Evolutionary conservation across 2,888 invertebrate genomes (phyloP), one percentile per base, ranked within the genome.

Genomic region (Pachliopta kotzebuea): DNA sequence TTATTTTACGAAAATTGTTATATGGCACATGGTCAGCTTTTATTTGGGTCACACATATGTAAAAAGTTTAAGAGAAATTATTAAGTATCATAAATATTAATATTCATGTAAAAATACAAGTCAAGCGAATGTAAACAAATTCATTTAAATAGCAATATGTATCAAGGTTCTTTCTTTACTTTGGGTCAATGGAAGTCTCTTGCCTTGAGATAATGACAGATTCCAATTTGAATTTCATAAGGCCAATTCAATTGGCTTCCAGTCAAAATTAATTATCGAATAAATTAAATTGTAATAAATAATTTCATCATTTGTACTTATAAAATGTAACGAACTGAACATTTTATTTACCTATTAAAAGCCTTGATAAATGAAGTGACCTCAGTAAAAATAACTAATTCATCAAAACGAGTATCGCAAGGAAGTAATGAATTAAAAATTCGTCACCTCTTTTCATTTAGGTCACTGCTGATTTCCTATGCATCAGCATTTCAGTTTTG

Each of bases 21-120:
- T 72, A 76, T 74, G 75, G 78, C 78, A 79, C 78, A 65, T 70
- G 67, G 69, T 72, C 42, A 66, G 70, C 26, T 68, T 52, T 52
- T 23, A 21, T 21, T 20, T 9, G 7, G 21, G n/a, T n/a, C n/a
- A n/a, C n/a, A 21, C 11, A 52, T 3, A n/a, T 21, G n/a, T n/a
- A n/a, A 21, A 49, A 37, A 14, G 11, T n/a, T n/a, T 45, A n/a
- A 45, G 21, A 52, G 9, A n/a, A 2, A 23, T 21, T 9, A 7
- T n/a, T 9, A 21, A 9, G 14, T 3, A 14, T 21, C 23, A 52
- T 9, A 9, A n/a, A 21, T 52, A 52, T 52, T 52, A 11, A 21
- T 21, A 9, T 21, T 21, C 21, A 52, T 52, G 50, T 52, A 52
- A 20, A 52, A 52, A 14, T 9, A 49, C 50, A 20, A 23, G 21